A percentile compares a stretch with the other conserved stretches of the same genome.
Evolutionary conservation across 2,797 vertebrate species (phyloP).

Genomic region (Calcarius lapponicus): DNA sequence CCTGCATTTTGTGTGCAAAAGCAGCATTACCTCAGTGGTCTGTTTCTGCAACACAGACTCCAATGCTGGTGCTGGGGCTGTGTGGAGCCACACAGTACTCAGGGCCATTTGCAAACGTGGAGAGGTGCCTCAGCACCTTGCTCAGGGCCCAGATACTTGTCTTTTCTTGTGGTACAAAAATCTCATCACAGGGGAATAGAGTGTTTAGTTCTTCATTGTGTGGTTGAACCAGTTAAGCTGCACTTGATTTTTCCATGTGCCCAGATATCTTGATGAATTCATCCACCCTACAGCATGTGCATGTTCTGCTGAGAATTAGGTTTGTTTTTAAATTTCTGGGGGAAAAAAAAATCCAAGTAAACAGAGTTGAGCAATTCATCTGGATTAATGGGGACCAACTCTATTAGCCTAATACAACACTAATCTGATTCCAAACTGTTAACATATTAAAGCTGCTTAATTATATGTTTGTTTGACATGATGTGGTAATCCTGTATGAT

Average conservation of each 20-base stretch:
- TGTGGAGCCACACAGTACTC: background rate
- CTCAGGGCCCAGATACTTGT: background rate
- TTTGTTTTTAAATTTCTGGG: constrained; percentile 17
- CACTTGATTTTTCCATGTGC: constrained; percentile 38
- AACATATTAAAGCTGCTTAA: constrained; percentile 69
- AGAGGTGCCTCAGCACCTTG: background rate
- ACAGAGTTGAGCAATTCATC: constrained; percentile 41
- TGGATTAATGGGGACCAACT: constrained; percentile 53
- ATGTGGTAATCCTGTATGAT: constrained; percentile 47
- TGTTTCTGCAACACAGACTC: background rate
- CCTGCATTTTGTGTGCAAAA: background rate
- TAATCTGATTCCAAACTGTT: constrained; percentile 70
- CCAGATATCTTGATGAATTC: constrained; percentile 10
- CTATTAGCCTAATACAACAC: constrained; percentile 60
- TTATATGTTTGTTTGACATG: constrained; percentile 61
- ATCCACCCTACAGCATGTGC: constrained; percentile 3
- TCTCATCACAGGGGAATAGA: constrained; percentile 27
- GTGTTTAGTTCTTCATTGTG: constrained; percentile 24
- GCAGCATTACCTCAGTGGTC: background rate
- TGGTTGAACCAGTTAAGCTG: constrained; percentile 20
- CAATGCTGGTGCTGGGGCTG: background rate
- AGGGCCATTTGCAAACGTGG: background rate
- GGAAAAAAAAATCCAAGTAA: constrained; percentile 1
- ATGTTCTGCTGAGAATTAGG: background rate
- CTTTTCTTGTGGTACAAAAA: background rate